Evolutionary conservation across 2,888 invertebrate species (phyloP).

Genomic region (Priocnemis perturbator): DNA sequence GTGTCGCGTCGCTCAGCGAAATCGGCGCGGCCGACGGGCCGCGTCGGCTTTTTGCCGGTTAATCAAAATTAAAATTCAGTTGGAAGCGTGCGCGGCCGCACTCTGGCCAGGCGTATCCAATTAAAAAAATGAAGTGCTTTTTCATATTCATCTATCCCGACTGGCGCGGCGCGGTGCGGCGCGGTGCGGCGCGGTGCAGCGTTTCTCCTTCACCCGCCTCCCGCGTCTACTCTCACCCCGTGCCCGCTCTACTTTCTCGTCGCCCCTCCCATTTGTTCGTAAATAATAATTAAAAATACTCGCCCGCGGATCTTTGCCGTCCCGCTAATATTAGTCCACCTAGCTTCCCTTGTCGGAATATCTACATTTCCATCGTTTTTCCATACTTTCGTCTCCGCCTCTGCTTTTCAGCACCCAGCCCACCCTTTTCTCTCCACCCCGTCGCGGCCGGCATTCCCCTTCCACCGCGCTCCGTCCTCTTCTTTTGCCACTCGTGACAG

Average conservation of each 20-base stretch:
- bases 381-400: constrained; percentile 38
- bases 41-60: constrained; percentile 60
- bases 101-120: constrained; percentile 61
- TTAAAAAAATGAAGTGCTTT: constrained; percentile 71
- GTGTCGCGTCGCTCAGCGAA: constrained; percentile 25
- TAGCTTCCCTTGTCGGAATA: constrained; percentile 33
- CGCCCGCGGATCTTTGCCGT: constrained; percentile 50
- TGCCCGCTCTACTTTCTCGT: constrained; percentile 13
- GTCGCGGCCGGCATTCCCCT: not conserved
- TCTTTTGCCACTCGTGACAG: constrained; percentile 58
- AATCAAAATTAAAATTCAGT: constrained; percentile 71
- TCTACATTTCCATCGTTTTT: constrained; percentile 57
- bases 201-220: constrained; percentile 23
- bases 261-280: constrained; percentile 61
- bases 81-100: constrained; percentile 47
- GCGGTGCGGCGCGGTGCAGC: too few relatives aligned
- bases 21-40: constrained; percentile 37
- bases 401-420: constrained; percentile 3
- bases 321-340: constrained; percentile 59
- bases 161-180: too few relatives aligned
- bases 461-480: constrained; percentile 40
- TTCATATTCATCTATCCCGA: constrained; percentile 66
- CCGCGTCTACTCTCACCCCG: not conserved
- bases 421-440: constrained; percentile 8
- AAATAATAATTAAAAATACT: constrained; percentile 72